Percentiles rank a stretch among this genome's conserved stretches.
These are phyloP conservation scores for Tipula confusa DNA, from an alignment of 2,888 invertebrate genomes.

Conservation along the genomic window DNA sequence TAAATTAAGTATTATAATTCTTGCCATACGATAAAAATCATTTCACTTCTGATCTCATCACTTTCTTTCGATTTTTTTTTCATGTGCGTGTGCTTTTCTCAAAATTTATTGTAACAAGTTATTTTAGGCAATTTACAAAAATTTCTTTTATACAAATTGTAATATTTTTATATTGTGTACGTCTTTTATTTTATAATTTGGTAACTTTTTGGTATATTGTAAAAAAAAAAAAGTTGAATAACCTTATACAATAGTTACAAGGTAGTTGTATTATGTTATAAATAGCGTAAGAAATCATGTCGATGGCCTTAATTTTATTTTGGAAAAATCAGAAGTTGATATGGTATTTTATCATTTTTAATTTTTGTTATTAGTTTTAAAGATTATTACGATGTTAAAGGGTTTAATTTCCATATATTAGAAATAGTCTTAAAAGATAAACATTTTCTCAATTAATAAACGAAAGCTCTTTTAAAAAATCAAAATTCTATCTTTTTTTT, in stretches of 20 bases:
- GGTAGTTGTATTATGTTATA: background rate
- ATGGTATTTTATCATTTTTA: too few relatives aligned
- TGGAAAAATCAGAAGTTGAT: background rate
- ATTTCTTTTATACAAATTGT: constrained; percentile 5
- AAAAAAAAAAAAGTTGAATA: background rate
- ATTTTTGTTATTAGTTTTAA: too few relatives aligned
- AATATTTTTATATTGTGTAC: background rate
- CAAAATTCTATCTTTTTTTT: too few relatives aligned
- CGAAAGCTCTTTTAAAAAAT: too few relatives aligned
- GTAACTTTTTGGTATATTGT: background rate
- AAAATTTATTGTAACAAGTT: constrained; percentile 9
- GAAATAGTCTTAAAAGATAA: too few relatives aligned
- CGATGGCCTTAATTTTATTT: background rate
- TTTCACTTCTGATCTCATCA: constrained; percentile 25
- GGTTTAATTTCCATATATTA: too few relatives aligned
- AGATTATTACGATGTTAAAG: too few relatives aligned
- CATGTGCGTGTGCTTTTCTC: background rate
- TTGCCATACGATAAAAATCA: background rate
- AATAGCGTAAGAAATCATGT: background rate
- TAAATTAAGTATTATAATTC: background rate
- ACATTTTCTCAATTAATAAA: too few relatives aligned
- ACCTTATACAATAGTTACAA: background rate
- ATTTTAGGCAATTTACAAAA: background rate
- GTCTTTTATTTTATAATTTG: background rate
- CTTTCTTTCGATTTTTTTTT: background rate